Conservation (phyloP, 2,797 vertebrate species). For the Hoplostethus mediterraneus region DNA sequence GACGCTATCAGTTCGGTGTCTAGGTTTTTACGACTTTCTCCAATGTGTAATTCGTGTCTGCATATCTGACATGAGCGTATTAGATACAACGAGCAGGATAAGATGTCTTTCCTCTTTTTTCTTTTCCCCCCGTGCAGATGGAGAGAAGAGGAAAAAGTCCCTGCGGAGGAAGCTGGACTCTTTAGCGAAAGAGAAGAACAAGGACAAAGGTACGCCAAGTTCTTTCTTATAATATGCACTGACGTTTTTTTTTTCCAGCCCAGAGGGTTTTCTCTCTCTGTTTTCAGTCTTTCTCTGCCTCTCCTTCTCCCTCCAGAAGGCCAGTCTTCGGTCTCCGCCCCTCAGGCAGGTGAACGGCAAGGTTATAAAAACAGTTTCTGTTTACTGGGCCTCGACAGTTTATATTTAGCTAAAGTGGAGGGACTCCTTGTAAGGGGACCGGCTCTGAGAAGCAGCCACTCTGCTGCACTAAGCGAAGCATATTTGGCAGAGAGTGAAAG, state of each 20-base stretch:
- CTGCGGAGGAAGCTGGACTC: conserved; percentile 97
- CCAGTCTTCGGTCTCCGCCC: conserved; percentile 34
- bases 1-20: neutral
- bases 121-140: conserved; percentile 84
- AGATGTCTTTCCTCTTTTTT: conserved; percentile 34
- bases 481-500: conserved; percentile 65
- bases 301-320: neutral
- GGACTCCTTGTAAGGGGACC: conserved; percentile 75
- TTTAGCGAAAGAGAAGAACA: conserved; percentile 94
- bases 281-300: neutral
- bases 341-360: conserved; percentile 62
- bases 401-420: conserved; percentile 76
- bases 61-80: conserved; percentile 63
- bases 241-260: neutral
- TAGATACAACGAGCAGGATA: conserved; percentile 53
- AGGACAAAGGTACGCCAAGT: conserved; percentile 87
- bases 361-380: conserved; percentile 63
- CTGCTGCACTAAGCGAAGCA: conserved; percentile 43
- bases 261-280: neutral
- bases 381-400: conserved; percentile 62
- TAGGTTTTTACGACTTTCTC: neutral
- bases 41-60: conserved; percentile 46
- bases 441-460: conserved; percentile 47
- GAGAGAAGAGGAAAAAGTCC: conserved; percentile 97
- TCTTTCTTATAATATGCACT: neutral